Percentiles rank a stretch among this genome's conserved stretches.
These are phyloP conservation scores for Bovichtus variegatus DNA, from an alignment of 2,797 vertebrate genomes.

Conservation along the genomic window DNA sequence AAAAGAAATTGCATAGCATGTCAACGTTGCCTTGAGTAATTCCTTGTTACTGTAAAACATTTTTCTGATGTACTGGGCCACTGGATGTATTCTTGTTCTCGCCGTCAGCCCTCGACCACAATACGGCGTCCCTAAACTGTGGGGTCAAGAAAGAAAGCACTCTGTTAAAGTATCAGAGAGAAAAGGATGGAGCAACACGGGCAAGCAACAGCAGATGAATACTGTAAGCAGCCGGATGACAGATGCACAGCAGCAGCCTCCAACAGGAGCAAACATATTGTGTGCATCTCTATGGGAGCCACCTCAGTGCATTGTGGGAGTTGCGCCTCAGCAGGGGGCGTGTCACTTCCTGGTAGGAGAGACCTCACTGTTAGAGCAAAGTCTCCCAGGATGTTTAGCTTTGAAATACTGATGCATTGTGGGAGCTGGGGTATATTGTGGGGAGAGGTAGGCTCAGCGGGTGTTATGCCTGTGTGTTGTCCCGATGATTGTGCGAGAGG, in stretches of 20 bases:
- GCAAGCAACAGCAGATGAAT: conserved; percentile 32
- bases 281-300: conserved; percentile 64
- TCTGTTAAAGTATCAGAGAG: conserved; percentile 34
- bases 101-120: conserved; percentile 43
- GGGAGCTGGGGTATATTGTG: conserved; percentile 70
- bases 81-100: conserved; percentile 44
- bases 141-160: conserved; percentile 48
- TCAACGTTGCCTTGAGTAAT: conserved; percentile 56
- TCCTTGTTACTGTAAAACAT: conserved; percentile 43
- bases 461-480: conserved; percentile 70
- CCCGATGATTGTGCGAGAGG: conserved; percentile 60
- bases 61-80: conserved; percentile 29
- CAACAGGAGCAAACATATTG: conserved; percentile 58
- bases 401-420: conserved; percentile 81
- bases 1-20: conserved; percentile 45
- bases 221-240: conserved; percentile 53
- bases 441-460: conserved; percentile 71
- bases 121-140: conserved; percentile 48
- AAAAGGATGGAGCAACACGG: conserved; percentile 10
- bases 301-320: conserved; percentile 79
- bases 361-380: conserved; percentile 76
- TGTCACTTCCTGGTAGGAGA: conserved; percentile 82
- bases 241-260: conserved; percentile 55
- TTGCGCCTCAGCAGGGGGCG: conserved; percentile 74
- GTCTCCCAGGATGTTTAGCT: conserved; percentile 75